A percentile compares a stretch with the other conserved stretches of the same genome.
phyloP scores from a whole-genome alignment of 2,113 vertebrate species.

The Pachycephala philippinensis region DNA sequence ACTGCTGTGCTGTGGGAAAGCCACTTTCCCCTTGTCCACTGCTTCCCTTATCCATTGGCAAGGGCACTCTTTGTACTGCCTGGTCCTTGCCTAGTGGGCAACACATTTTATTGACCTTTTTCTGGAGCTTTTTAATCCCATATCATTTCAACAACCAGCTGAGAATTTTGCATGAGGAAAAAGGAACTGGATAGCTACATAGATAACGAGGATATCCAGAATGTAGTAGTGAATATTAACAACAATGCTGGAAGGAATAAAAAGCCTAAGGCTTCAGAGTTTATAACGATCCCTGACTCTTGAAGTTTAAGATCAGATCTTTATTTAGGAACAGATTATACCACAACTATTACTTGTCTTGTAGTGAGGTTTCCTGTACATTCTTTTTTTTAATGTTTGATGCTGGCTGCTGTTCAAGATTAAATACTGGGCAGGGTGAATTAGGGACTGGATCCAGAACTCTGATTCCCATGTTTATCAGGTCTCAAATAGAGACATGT shows the following conservation, averaged over 20 bases:
- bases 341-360: neutral
- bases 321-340: neutral
- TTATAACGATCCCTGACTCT: neutral
- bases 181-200: neutral
- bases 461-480: conserved; percentile 11
- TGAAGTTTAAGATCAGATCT: neutral
- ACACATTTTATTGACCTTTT: neutral
- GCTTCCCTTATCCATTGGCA: neutral
- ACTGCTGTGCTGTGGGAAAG: neutral
- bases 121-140: neutral
- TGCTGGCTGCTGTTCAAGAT: conserved; percentile 30
- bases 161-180: neutral
- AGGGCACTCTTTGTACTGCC: neutral
- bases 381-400: conserved; percentile 9
- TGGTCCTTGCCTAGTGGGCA: neutral
- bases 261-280: neutral
- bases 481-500: conserved; percentile 23
- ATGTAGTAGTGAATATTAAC: neutral
- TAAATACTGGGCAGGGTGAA: conserved; percentile 36
- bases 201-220: neutral
- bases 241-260: neutral
- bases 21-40: neutral
- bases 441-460: conserved; percentile 4
- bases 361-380: neutral
- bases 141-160: neutral